Base-by-base conservation (phyloP, 2,888 invertebrate genomes). In the Mycalesis mineus region DNA sequence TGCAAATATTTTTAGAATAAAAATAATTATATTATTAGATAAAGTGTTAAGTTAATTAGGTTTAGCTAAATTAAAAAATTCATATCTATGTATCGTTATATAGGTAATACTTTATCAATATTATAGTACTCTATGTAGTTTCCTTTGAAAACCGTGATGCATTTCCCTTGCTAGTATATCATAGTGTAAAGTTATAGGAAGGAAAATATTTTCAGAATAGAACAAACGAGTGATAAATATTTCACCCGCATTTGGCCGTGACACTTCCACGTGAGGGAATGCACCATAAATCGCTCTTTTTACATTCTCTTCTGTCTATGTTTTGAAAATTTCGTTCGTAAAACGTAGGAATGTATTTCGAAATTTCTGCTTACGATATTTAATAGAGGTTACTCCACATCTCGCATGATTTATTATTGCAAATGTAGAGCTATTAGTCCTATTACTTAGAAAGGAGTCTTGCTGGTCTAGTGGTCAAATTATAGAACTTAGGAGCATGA, bases 191-290 rank as follows among this genome's bases (percentile, higher is more conserved):
- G 42, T 52, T 31, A 52, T 42, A 52, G 42, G 47, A 33, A 47
- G 47, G 47, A 33, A 47, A 47, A 47, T 45, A 31, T 47, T 37
- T 49, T 49, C 28, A 47, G 45, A 55, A 47, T 55, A 47, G 37
- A 40, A 40, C 55, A 31, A 17, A 40, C 31, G n/a, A 22, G 50
- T 44, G 31, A 50, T 29, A 41, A 40, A 51, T 57, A 55, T 48
- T 48, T 51, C 54, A 49, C 39, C 29, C 47, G 50, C 57, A 15
- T 56, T 61, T 54, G 15, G 48, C 53, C 45, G 39, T 29, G 58
- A 49, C 55, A 55, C 33, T 36, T 57, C 61, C 57, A 63, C 65
- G 65, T 65, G 65, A 50, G 47, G 56, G 65, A 65, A 65, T 64
- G 64, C 62, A 62, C 17, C 48, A 39, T 40, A 40, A 41, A 44